Evolutionary conservation across 2,797 vertebrate genomes (phyloP).

Genomic region (Tragopan temminckii): DNA sequence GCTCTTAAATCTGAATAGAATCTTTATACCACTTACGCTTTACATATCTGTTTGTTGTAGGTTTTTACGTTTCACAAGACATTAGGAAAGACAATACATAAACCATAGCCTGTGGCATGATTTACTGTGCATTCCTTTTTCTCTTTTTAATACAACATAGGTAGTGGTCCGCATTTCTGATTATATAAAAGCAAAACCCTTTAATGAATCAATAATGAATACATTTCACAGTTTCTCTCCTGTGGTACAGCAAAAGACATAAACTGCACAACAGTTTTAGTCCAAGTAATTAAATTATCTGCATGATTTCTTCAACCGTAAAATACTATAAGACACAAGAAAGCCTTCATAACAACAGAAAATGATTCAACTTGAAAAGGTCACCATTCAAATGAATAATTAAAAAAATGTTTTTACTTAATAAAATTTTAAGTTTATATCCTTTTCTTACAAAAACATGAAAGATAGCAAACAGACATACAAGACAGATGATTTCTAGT

Average conservation of each 20-base stretch:
- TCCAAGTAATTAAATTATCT: constrained; percentile 76
- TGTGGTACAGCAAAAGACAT: constrained; percentile 69
- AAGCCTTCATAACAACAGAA: constrained; percentile 47
- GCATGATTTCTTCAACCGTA: constrained; percentile 69
- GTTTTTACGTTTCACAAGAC: constrained; percentile 77
- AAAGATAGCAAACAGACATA: constrained; percentile 41
- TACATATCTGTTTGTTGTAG: constrained; percentile 80
- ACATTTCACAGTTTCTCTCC: constrained; percentile 43
- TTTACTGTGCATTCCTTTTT: constrained; percentile 50
- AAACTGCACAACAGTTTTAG: constrained; percentile 67
- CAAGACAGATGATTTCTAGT: constrained; percentile 51
- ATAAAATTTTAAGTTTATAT: constrained; percentile 21
- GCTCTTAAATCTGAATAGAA: constrained; percentile 81
- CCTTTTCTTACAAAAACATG: constrained; percentile 45
- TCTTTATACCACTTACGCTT: constrained; percentile 74
- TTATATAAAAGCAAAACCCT: constrained; percentile 55
- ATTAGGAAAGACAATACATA: constrained; percentile 69
- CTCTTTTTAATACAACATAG: constrained; percentile 27
- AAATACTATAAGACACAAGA: constrained; percentile 68
- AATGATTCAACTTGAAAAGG: constrained; percentile 72
- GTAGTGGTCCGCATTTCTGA: constrained; percentile 47
- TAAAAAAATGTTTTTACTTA: constrained; percentile 55
- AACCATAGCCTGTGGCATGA: constrained; percentile 50
- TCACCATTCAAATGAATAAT: constrained; percentile 61
- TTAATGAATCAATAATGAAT: constrained; percentile 50